phyloP scores from a whole-genome alignment of 2,797 vertebrate species.

The Champsocephalus esox region DNA sequence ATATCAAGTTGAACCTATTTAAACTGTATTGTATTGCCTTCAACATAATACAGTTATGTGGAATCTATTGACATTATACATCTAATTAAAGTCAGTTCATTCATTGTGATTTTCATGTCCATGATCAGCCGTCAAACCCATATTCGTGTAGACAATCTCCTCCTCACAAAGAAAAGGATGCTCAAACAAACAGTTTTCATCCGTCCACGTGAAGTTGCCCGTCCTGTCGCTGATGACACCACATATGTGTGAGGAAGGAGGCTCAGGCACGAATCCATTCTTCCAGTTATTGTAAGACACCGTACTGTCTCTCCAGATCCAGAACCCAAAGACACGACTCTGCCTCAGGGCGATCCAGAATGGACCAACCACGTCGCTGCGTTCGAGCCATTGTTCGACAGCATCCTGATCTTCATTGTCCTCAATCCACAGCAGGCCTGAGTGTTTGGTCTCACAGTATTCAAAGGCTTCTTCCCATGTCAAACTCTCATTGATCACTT shows the following conservation, averaged over 20 bases:
- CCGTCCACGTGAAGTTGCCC: conserved; percentile 29
- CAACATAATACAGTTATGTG: too few relatives aligned
- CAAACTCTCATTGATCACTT: rapidly evolving
- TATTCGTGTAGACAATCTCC: conserved; percentile 11
- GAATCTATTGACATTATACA: too few relatives aligned
- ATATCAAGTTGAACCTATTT: too few relatives aligned
- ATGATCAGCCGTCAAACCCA: background rate
- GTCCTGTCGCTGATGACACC: conserved; percentile 32
- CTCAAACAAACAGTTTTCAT: conserved; percentile 30
- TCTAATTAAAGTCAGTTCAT: too few relatives aligned
- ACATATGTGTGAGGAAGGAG: conserved; percentile 51
- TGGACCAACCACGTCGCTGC: rapidly evolving
- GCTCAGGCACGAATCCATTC: background rate
- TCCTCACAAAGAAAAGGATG: conserved; percentile 69
- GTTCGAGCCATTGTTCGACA: rapidly evolving
- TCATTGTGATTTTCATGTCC: background rate
- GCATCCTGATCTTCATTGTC: rapidly evolving
- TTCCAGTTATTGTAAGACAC: conserved; percentile 57
- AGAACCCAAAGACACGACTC: conserved; percentile 76
- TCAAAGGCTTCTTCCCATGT: conserved; percentile 61
- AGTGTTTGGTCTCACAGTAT: background rate
- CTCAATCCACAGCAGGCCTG: conserved; percentile 51
- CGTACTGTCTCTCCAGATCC: conserved; percentile 68
- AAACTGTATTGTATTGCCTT: too few relatives aligned
- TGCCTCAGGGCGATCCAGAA: conserved; percentile 78